phyloP scores from a whole-genome alignment of 2,797 vertebrate genomes.

The Pipistrellus pipistrellus region DNA sequence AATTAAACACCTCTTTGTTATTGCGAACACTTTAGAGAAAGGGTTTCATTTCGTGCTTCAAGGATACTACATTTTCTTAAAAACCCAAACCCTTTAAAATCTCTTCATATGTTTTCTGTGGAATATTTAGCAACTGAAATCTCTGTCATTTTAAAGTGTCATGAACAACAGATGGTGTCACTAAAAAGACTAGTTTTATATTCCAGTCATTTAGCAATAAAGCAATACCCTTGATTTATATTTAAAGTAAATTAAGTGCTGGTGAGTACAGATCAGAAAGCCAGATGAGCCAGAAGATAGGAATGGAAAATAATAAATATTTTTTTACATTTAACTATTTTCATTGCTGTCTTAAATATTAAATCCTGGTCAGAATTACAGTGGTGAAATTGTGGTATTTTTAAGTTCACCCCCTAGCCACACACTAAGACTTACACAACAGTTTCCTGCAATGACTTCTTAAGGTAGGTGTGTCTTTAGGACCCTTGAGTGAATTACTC shows the following conservation, averaged over 20 bases:
- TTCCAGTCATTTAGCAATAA: conserved; percentile 75
- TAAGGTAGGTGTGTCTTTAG: neutral
- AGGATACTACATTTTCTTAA: conserved; percentile 76
- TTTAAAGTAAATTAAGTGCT: conserved; percentile 68
- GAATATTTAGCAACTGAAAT: conserved; percentile 83
- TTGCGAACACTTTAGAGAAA: conserved; percentile 69
- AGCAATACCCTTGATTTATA: conserved; percentile 72
- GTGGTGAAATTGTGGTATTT: neutral
- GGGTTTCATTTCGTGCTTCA: conserved; percentile 65
- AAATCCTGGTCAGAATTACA: neutral
- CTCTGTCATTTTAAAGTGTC: conserved; percentile 82
- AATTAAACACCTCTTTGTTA: conserved; percentile 70
- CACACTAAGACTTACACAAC: neutral
- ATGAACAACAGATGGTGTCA: conserved; percentile 82
- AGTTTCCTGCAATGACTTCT: neutral
- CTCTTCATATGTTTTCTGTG: conserved; percentile 81
- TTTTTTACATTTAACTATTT: conserved; percentile 55
- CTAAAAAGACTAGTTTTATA: conserved; percentile 82
- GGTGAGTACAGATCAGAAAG: conserved; percentile 62
- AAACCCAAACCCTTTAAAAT: conserved; percentile 74
- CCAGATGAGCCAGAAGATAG: neutral
- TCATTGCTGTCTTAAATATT: conserved; percentile 15
- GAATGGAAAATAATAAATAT: conserved; percentile 25
- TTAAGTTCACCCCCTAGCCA: neutral
- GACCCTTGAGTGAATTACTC: neutral